Evolutionary conservation across 2,113 vertebrate genomes (phyloP).

Genomic region (Oceanites oceanicus): DNA sequence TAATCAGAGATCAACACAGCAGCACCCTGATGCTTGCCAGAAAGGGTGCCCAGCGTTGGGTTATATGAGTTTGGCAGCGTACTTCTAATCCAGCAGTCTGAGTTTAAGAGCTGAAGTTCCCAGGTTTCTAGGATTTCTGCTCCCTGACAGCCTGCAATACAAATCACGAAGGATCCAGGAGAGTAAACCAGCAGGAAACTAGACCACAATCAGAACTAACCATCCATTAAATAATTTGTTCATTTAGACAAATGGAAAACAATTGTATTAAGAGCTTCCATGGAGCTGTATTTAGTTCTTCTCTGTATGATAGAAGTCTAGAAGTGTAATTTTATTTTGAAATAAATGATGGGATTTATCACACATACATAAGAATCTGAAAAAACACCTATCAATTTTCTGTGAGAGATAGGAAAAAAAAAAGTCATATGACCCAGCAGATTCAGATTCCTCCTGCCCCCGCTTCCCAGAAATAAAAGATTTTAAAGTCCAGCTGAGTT

Average conservation of each 20-base stretch:
- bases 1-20: background rate
- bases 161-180: background rate
- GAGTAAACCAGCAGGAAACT: background rate
- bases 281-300: background rate
- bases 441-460: background rate
- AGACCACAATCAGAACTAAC: background rate
- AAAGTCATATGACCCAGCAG: background rate
- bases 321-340: background rate
- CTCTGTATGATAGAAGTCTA: background rate
- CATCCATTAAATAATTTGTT: background rate
- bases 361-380: background rate
- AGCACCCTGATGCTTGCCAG: background rate
- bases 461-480: background rate
- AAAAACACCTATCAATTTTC: background rate
- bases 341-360: background rate
- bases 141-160: background rate
- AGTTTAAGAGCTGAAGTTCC: background rate
- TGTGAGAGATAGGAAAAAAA: background rate
- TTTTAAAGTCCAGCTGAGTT: background rate
- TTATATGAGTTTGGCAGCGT: rapidly evolving
- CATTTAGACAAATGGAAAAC: conserved; percentile 10
- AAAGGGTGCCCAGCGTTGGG: background rate
- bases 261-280: background rate
- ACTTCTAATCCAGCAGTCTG: background rate
- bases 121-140: background rate